Conservation (phyloP, 1,140 invertebrate genomes). For the Sycophaga agraensis region DNA sequence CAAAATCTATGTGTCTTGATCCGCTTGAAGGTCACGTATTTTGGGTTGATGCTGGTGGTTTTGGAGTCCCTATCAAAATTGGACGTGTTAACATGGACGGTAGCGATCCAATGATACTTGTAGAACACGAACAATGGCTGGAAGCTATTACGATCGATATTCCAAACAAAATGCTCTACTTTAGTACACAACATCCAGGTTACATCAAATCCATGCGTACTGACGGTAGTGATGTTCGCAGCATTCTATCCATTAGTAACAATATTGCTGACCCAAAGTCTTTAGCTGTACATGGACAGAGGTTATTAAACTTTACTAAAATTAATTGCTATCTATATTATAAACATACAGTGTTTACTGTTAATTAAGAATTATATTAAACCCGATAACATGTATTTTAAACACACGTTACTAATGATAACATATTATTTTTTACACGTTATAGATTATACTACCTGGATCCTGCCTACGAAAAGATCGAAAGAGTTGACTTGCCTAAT, state of each 20-base stretch:
- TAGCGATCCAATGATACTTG: slow-evolving; percentile 69
- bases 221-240: slow-evolving; percentile 71
- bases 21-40: slow-evolving; percentile 82
- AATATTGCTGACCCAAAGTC: slow-evolving; percentile 78
- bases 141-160: slow-evolving; percentile 86
- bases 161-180: slow-evolving; percentile 82
- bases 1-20: slow-evolving; percentile 86
- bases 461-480: slow-evolving; percentile 85
- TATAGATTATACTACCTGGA: slow-evolving; percentile 87
- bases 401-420: no score
- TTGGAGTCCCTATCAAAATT: slow-evolving; percentile 87
- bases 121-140: slow-evolving; percentile 68
- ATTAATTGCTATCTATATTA: background rate
- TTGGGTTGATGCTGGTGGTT: slow-evolving; percentile 95
- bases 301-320: background rate
- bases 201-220: slow-evolving; percentile 74
- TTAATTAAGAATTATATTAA: no score
- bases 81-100: slow-evolving; percentile 95
- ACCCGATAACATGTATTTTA: no score
- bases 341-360: background rate
- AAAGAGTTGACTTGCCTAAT: slow-evolving; percentile 81
- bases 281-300: slow-evolving; percentile 74
- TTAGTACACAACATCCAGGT: slow-evolving; percentile 76
- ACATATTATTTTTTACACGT: no score
- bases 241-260: slow-evolving; percentile 69